Evolutionary conservation across 2,797 vertebrate genomes (phyloP), one percentile per base, ranked within the genome.

Genomic region (Odontamblyopus lacepedii): DNA sequence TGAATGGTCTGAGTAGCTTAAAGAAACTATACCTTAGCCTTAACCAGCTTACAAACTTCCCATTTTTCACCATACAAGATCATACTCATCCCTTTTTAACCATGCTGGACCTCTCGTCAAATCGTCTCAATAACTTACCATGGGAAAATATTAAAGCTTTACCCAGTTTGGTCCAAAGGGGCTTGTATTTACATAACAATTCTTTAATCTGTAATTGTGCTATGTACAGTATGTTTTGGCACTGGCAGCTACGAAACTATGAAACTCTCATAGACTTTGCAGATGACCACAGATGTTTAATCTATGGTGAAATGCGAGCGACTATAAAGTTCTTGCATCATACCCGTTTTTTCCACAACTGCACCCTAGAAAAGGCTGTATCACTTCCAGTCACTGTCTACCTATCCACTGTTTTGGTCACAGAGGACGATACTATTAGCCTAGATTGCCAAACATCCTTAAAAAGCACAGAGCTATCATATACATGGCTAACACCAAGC

Each of bases 121-220:
- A 99, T 84, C 93, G 85, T 1, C 88, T 99, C 87, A 83, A 83
- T n/a, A 92, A 72, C 38, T 67, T 97, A 81, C 95, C 95, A 0
- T 90, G 96, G 78, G 92, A 95, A 3, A 92, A 95, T 7, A 89
- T 99, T 72, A 92, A 93, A 0, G 85, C 93, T 0, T 87, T 99
- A 91, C 98, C 98, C 0, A 84, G 89, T 48, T 85, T 92, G 38
- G 88, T 98, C 56, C 94, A 97, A 88, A 95, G 94, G 0, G 96
- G 97, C 27, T 92, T 99, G 60, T 99, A 96, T 83, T 86, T 99
- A 66, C 96, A 99, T 89, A 96, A 97, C 89, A 99, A 99, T 86
- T 95, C 97, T 0, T 75, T 99, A 69, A 88, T 86, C 72, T 99
- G 98, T 2, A 93, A 96, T 87, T 99, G 98, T 77, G 85, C 89